These are phyloP conservation scores for Heterohyrax brucei DNA, from an alignment of 2,797 vertebrate species.

Conservation along the genomic window DNA sequence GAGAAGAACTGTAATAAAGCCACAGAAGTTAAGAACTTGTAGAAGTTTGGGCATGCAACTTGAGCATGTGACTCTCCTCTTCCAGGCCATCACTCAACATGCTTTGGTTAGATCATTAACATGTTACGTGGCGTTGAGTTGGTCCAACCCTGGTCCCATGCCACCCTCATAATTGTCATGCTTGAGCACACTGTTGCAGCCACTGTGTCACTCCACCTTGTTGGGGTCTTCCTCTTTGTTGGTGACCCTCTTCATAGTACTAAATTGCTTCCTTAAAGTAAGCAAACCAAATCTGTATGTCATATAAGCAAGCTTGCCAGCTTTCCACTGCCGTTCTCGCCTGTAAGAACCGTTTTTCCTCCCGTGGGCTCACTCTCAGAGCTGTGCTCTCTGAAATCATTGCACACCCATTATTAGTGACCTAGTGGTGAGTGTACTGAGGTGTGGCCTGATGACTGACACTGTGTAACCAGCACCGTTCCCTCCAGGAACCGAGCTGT, in stretches of 20 bases:
- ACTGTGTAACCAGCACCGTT: neutral
- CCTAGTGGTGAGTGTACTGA: neutral
- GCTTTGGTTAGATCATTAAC: too few species aligned
- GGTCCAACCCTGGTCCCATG: too few species aligned
- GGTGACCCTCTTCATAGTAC: neutral
- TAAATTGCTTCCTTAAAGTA: neutral
- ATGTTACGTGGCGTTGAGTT: too few species aligned
- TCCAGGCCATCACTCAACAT: neutral
- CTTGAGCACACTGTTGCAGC: too few species aligned
- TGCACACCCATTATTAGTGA: neutral
- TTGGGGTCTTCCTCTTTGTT: too few species aligned
- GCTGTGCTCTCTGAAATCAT: neutral
- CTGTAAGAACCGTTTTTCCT: accelerated
- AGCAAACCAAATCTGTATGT: slow-evolving; percentile 14
- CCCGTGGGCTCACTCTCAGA: neutral
- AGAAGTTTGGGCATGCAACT: neutral
- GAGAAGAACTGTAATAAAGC: neutral
- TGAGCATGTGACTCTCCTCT: neutral
- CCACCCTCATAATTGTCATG: too few species aligned
- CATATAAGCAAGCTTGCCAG: neutral
- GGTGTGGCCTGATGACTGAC: slow-evolving; percentile 73
- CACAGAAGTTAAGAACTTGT: too few species aligned
- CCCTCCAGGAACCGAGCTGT: slow-evolving; percentile 77
- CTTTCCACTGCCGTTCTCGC: neutral
- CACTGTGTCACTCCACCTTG: too few species aligned